These are phyloP conservation scores for Ferdinandea cuprea DNA, from an alignment of 2,888 invertebrate species.

Conservation along the genomic window DNA sequence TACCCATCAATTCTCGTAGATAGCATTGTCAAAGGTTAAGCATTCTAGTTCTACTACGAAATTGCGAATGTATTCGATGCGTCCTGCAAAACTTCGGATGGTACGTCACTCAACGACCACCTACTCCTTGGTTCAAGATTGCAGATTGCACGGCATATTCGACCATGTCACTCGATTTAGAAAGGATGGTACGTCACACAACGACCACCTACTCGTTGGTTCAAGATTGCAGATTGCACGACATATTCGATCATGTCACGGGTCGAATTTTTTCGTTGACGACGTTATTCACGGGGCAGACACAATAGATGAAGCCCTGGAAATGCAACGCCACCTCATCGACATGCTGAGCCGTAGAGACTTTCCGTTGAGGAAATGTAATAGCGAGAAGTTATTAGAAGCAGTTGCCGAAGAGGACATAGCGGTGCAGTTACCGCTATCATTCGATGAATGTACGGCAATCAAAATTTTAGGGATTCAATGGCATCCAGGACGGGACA, in stretches of 20 bases:
- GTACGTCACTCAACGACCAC: not conserved
- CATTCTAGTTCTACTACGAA: slow-evolving; percentile 9
- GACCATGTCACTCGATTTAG: too few species aligned
- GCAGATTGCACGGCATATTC: too few species aligned
- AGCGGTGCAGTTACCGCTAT: slow-evolving; percentile 3
- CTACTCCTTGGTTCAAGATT: not conserved
- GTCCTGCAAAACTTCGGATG: not conserved
- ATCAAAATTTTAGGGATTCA: too few species aligned
- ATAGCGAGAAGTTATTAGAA: slow-evolving; percentile 3
- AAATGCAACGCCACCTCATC: not conserved
- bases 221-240: too few species aligned
- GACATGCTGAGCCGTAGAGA: not conserved
- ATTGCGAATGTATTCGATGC: slow-evolving; percentile 23
- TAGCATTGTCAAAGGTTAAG: slow-evolving; percentile 8
- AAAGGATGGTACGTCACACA: not conserved
- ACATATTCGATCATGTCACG: too few species aligned
- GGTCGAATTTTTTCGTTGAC: too few species aligned
- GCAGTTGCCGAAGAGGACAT: not conserved
- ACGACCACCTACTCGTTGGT: not conserved
- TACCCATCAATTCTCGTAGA: slow-evolving; percentile 13
- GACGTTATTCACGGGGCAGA: too few species aligned
- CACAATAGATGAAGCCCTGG: not conserved
- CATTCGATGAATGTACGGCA: slow-evolving; percentile 17
- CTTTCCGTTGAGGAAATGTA: slow-evolving; percentile 31
- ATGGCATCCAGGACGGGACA: too few species aligned